Conservation (phyloP, 2,888 invertebrate species). For the Acanthoscelides obtectus region DNA sequence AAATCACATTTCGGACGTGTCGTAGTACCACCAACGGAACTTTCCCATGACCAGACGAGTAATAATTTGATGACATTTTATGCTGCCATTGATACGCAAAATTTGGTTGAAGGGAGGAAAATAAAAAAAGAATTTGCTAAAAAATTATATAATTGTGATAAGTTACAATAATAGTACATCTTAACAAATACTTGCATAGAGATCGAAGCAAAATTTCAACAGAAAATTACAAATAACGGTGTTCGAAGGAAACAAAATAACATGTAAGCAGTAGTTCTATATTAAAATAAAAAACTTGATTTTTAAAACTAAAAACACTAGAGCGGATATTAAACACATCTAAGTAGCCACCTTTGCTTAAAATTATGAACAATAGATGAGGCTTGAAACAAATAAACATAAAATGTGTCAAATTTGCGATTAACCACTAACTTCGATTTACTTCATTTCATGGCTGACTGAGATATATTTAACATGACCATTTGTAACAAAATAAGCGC, state of each 20-base stretch:
- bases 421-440: neutral
- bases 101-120: neutral
- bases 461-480: neutral
- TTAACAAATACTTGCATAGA: neutral
- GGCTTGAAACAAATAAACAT: neutral
- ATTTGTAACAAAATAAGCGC: neutral
- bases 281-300: neutral
- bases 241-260: neutral
- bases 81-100: neutral
- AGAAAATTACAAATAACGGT: neutral
- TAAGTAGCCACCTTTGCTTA: neutral
- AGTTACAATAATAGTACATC: neutral
- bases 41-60: too few relatives aligned
- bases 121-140: neutral
- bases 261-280: neutral
- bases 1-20: too few relatives aligned
- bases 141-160: neutral
- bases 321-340: neutral
- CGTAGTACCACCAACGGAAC: too few relatives aligned
- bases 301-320: neutral
- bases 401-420: neutral
- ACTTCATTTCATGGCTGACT: neutral
- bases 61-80: too few relatives aligned
- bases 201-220: neutral
- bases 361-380: neutral